Evolutionary conservation across 2,797 vertebrate species (phyloP), one percentile per base, ranked within the genome.

Genomic region (Molossus molossus): DNA sequence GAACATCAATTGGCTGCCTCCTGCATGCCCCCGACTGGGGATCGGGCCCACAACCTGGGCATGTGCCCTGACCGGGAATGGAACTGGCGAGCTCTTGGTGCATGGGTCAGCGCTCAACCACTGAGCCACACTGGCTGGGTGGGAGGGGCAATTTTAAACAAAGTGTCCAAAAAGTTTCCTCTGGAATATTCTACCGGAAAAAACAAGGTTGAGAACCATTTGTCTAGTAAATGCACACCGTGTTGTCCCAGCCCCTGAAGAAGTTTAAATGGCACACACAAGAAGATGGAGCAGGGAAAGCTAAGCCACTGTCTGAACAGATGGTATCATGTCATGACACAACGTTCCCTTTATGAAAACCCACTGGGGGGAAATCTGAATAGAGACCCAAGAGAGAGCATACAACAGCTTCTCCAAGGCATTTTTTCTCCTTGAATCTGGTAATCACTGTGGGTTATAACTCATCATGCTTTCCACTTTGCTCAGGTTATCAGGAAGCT

Each of bases 351-450:
- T 27, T 15, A 11, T 27, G 40, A 45, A 65, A 29, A 73, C 11
- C 8, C 3, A 3, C 3, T 27, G 33, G 11, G 21, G 17, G 12
- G 33, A 62, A 29, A 53, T 12, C 4, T 1, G 65, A 9, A 15
- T 25, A 17, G 5, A 23, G 17, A 45, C 5, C 40, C 25, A 50
- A 15, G 0, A 48, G 1, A 3, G 6, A 25, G 17, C 2, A 17
- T 4, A 37, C 18, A 40, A n/a, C 12, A 8, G 9, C 14, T 55
- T 50, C 29, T 14, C 9, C n/a, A 5, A 18, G 8, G 4, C 9
- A 9, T 45, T 21, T 13, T 20, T 25, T 6, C 5, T 25, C 4
- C 65, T 83, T 33, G 20, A 55, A 12, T 67, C 18, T 40, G 6
- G 27, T 9, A 21, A 55, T 13, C 27, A 9, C 79, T 8, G 11